Base-by-base conservation (phyloP, 2,113 vertebrate species). In the Miniopterus natalensis region DNA sequence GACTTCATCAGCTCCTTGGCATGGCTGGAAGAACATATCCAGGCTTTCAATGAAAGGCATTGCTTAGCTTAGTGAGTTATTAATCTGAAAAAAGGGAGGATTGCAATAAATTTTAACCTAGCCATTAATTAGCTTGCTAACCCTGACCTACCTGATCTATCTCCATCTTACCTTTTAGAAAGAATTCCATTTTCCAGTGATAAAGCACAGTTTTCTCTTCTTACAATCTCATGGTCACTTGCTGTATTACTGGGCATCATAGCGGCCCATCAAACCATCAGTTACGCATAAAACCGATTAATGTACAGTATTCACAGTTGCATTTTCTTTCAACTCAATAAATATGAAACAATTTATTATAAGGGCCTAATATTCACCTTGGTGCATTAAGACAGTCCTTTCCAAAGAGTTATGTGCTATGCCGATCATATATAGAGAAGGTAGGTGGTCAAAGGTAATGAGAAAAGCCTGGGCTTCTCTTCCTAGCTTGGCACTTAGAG, bases 271-370 rank as follows among this genome's bases (percentile, higher is more conserved):
- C 98, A 98, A 98, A 96, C 97, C 97, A 98, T 98, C 98, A 98
- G 97, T 97, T 91, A 98, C 93, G 86, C 97, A 97, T 97, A 98
- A 98, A 98, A 97, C 94, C 98, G 98, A 98, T 98, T 98, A 98
- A 98, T 94, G 94, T 95, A 94, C 65, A 96, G 96, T 96, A 98
- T 98, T 98, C 97, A 97, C 0, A 6, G 97, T 91, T 97, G 97
- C 97, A 97, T 98, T 98, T 98, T 97, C 97, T 98, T 98, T 98
- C 95, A 93, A 98, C 98, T 98, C 98, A 98, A 98, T 98, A 98
- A 98, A 98, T 98, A 97, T 96, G 97, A 98, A 98, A 98, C 96
- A 97, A 97, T 98, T 98, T 98, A 98, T 96, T 98, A 98, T 94
- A 97, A 97, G 94, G 92, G 83, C 89, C 95, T 98, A 96, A 96